These are phyloP conservation scores for Porites australiensis DNA, from an alignment of 64 coral and sea anemone genomes.

Conservation along the genomic window DNA sequence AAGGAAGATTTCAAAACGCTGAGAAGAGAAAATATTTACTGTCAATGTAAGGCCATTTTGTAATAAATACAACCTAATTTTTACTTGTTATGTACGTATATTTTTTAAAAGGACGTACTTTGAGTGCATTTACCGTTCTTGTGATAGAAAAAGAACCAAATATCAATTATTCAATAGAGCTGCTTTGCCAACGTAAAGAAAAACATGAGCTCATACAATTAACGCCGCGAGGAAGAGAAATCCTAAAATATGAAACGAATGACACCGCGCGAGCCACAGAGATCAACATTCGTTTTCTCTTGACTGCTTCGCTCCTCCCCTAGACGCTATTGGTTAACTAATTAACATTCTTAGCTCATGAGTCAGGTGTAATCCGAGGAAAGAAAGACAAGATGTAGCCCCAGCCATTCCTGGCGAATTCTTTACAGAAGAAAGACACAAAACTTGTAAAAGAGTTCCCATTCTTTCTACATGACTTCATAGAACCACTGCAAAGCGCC, in stretches of 20 bases:
- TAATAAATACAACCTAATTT: too few relatives aligned
- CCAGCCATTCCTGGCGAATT: background rate
- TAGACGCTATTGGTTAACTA: background rate
- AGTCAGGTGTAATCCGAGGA: background rate
- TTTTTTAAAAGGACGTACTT: too few relatives aligned
- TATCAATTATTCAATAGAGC: too few relatives aligned
- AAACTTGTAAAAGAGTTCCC: too few relatives aligned
- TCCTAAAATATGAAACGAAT: background rate
- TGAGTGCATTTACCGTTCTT: too few relatives aligned
- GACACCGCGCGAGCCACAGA: background rate
- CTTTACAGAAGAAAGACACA: background rate
- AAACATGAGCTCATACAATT: background rate
- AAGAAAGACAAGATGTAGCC: background rate
- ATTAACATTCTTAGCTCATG: slow-evolving; percentile 1
- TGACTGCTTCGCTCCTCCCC: slow-evolving; percentile 2
- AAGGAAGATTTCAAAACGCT: too few relatives aligned
- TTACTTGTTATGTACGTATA: too few relatives aligned
- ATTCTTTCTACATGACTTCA: background rate
- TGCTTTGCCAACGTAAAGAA: background rate
- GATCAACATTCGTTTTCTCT: slow-evolving; percentile 9
- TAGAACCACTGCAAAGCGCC: background rate
- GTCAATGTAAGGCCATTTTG: too few relatives aligned
- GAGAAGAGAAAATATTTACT: too few relatives aligned
- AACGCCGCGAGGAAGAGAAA: too few relatives aligned
- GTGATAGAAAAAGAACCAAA: too few relatives aligned